Base-by-base conservation (phyloP, 2,797 vertebrate genomes). In the Neoniphon sammara region DNA sequence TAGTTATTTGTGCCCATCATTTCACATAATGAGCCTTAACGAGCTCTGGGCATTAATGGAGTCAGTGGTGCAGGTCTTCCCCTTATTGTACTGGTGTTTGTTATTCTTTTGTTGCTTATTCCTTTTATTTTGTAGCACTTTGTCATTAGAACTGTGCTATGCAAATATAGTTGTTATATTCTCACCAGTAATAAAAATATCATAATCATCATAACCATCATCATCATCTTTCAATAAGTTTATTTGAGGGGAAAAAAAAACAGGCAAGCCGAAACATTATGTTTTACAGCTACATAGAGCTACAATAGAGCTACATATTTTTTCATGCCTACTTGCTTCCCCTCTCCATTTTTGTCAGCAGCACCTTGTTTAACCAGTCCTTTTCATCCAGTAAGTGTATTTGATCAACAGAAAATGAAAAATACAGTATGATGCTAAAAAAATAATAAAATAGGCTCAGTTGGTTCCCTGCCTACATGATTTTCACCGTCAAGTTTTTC, bases 381-480 rank as follows among this genome's bases (percentile, higher is more conserved):
- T n/a, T n/a, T n/a, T n/a, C 18, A n/a, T 23, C 55, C 31, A 70
- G 30, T 70, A 54, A 59, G 56, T 59, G 56, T 0, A 4, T 21
- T 59, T 67, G 23, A 75, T 67, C 54, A 66, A 47, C 0, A 31
- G 31, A 73, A 74, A 36, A n/a, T 50, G 31, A 74, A 73, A 63
- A 56, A 21, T 20, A 25, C n/a, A n/a, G n/a, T n/a, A n/a, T 14
- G 39, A 64, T 34, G 69, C 61, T 58, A 20, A 57, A 66, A 73
- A n/a, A 36, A n/a, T 31, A 75, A 78, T 23, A 78, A 23, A 61
- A 21, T 44, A 39, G 58, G 17, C 46, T 77, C 52, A 23, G 66
- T 82, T 73, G 59, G 55, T 80, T 84, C 63, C 64, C 30, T 52
- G 66, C 80, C 69, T 77, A 42, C 66, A 47, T 55, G 31, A 14